phyloP scores from a whole-genome alignment of 1,140 invertebrate genomes.

The Leptoteleia sp. region DNA sequence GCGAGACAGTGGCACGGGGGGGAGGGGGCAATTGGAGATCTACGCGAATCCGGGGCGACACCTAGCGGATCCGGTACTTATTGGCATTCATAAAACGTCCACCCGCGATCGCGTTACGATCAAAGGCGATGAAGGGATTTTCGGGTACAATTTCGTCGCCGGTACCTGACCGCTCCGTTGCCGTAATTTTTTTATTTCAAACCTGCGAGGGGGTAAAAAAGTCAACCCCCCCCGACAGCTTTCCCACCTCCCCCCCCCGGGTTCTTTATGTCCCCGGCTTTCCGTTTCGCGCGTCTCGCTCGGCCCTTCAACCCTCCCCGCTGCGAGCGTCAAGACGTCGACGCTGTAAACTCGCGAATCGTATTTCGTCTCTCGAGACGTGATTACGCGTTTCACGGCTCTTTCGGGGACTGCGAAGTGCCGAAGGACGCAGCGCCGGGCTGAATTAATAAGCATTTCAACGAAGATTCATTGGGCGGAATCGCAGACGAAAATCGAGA shows the following conservation, averaged over 20 bases:
- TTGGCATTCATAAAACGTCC: constrained; percentile 63
- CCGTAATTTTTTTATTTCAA: neutral
- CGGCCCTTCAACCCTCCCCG: no score
- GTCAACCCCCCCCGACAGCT: no score
- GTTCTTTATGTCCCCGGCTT: no score
- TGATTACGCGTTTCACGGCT: constrained; percentile 61
- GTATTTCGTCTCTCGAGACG: constrained; percentile 57
- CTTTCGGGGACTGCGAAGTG: constrained; percentile 57
- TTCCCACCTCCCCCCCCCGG: no score
- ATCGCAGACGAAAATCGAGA: constrained; percentile 51
- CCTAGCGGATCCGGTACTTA: constrained; percentile 16
- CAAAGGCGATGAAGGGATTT: constrained; percentile 35
- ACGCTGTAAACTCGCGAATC: constrained; percentile 55
- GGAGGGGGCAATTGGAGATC: constrained; percentile 34
- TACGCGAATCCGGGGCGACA: constrained; percentile 54
- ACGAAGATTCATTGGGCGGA: constrained; percentile 50
- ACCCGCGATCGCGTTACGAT: constrained; percentile 41
- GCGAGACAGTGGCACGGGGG: neutral
- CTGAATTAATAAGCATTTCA: constrained; percentile 61
- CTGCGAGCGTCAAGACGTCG: constrained; percentile 28
- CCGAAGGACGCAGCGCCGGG: constrained; percentile 28
- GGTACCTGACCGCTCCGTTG: constrained; percentile 25
- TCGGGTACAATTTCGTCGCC: constrained; percentile 46
- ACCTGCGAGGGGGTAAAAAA: no score
- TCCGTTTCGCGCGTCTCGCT: no score